Evolutionary conservation across 2,888 invertebrate species (phyloP), one percentile per base, ranked within the genome.

Genomic region (Heteromyza rotundicornis): DNA sequence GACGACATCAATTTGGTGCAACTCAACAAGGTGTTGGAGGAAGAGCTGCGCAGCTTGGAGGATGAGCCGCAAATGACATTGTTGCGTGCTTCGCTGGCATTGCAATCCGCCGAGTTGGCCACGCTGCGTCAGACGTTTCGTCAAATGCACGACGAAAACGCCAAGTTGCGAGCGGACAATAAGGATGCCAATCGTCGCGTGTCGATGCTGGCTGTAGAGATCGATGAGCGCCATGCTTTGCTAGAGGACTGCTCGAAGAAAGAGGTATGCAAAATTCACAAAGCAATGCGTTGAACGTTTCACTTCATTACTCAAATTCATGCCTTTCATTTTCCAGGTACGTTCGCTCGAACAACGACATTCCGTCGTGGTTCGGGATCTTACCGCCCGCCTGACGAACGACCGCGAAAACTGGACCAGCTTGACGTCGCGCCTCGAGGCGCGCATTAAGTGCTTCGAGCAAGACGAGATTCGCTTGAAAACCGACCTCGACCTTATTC

Each of bases 191-290:
- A 95, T 77, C 87, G 90, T 61, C 86, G 95, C 69, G 92, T 94
- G 0, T 87, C 89, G 0, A 80, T 94, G 58, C 84, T 96, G 55
- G 96, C 95, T 1, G 92, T 92, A 72, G 96, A 96, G 82, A 92
- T 95, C 1, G 96, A 97, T 80, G 96, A 96, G 75, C 90, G 92
- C 71, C 95, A 96, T 80, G 88, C 90, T 1, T 88, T 90, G 62
- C 86, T 95, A 78, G 96, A 96, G 80, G 89, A 89, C 65, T 89
- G 89, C 27, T 87, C 91, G 24, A 89, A 90, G 76, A 71, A 80
- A 63, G 77, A 80, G 65, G 76, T 79, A 66, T 63, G 40, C 40
- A 40, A 27, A 27, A 7, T 27, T n/a, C n/a, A n/a, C n/a, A n/a
- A n/a, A n/a, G n/a, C n/a, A 27, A 27, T 27, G 27, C 7, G n/a